A percentile compares a stretch with the other conserved stretches of the same genome.
phyloP scores from a whole-genome alignment of 2,888 invertebrate species.

The Patella ulyssiponensis region DNA sequence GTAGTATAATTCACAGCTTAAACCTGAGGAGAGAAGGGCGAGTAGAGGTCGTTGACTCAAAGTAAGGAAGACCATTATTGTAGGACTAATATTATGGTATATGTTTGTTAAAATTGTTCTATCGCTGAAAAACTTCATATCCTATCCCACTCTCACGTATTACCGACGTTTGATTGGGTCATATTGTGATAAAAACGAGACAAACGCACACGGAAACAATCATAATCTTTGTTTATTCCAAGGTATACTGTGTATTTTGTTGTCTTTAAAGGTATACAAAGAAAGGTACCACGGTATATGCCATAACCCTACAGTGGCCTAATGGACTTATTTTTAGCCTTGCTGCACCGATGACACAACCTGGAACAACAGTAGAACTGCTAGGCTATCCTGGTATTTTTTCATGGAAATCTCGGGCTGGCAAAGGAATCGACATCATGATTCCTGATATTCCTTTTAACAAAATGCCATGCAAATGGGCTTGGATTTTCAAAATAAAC shows the following conservation, averaged over 20 bases:
- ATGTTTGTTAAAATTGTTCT: too few relatives aligned
- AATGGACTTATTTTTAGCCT: slow-evolving; percentile 75
- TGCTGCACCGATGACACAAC: slow-evolving; percentile 71
- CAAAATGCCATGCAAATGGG: slow-evolving; percentile 61
- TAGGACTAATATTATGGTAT: too few relatives aligned
- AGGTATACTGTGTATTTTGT: background rate
- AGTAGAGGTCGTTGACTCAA: too few relatives aligned
- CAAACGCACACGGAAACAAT: too few relatives aligned
- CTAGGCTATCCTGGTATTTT: slow-evolving; percentile 73
- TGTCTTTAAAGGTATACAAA: slow-evolving; percentile 52
- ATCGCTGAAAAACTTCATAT: too few relatives aligned
- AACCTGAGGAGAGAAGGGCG: too few relatives aligned
- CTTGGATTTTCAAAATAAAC: slow-evolving; percentile 66
- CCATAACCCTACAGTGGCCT: slow-evolving; percentile 82
- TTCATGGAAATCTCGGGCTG: slow-evolving; percentile 35
- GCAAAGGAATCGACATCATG: slow-evolving; percentile 55
- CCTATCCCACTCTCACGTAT: too few relatives aligned
- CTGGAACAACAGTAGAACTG: slow-evolving; percentile 72
- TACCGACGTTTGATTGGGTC: too few relatives aligned
- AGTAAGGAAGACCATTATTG: too few relatives aligned
- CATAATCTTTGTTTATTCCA: too few relatives aligned
- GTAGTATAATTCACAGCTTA: too few relatives aligned
- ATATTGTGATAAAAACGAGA: too few relatives aligned
- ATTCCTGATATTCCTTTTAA: slow-evolving; percentile 56
- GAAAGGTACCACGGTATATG: slow-evolving; percentile 76